phyloP scores from a whole-genome alignment of 1,140 invertebrate species.

The Sogatella furcifera region DNA sequence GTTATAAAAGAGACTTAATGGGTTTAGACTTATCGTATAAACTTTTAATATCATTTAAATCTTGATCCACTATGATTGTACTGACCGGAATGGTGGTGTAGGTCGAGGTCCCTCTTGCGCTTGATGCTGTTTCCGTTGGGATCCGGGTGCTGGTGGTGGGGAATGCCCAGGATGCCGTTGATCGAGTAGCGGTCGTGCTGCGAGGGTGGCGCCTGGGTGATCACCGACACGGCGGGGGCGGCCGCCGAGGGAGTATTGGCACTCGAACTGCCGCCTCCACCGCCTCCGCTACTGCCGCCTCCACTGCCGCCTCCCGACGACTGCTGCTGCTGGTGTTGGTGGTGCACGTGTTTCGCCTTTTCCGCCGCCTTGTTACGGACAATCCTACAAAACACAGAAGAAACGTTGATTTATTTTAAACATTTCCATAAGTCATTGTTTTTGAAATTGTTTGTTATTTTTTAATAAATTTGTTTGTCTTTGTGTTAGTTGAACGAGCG shows the following conservation, averaged over 20 bases:
- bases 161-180: slow-evolving; percentile 87
- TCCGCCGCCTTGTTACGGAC: slow-evolving; percentile 93
- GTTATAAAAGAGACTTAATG: too few relatives aligned
- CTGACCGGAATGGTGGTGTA: slow-evolving; percentile 28
- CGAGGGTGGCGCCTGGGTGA: slow-evolving; percentile 51
- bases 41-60: too few relatives aligned
- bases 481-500: too few relatives aligned
- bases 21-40: too few relatives aligned
- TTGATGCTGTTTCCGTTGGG: slow-evolving; percentile 59
- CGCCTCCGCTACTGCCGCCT: slow-evolving; percentile 20
- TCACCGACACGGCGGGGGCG: slow-evolving; percentile 32
- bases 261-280: slow-evolving; percentile 27
- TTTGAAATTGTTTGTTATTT: too few relatives aligned
- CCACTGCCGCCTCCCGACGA: slow-evolving; percentile 14
- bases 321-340: slow-evolving; percentile 51
- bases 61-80: too few relatives aligned
- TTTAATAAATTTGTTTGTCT: too few relatives aligned
- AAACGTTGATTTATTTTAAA: too few relatives aligned
- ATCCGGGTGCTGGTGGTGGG: slow-evolving; percentile 49
- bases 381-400: slow-evolving; percentile 53
- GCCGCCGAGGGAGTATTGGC: slow-evolving; percentile 6
- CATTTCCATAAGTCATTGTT: too few relatives aligned
- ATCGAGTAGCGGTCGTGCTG: slow-evolving; percentile 74
- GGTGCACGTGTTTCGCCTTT: slow-evolving; percentile 84
- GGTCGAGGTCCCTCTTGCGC: slow-evolving; percentile 56